Base-by-base conservation (phyloP, 53 echinoderm and acorn worm genomes). In the Holothuria leucospilota region DNA sequence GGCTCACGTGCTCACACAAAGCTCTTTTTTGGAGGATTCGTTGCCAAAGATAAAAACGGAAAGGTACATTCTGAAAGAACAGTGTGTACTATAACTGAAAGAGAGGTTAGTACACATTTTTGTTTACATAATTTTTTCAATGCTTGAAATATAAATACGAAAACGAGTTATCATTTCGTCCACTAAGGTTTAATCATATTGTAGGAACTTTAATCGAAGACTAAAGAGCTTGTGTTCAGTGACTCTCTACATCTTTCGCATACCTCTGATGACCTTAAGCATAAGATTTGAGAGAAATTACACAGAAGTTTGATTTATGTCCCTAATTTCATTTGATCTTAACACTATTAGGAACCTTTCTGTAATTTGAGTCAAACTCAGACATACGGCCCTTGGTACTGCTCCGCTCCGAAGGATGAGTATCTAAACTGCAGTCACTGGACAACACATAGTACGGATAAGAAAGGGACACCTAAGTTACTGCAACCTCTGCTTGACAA, bases 371-470 rank as follows among this genome's bases (percentile, higher is more conserved):
- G 75, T 75, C 25, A 75, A 51, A 21, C 49, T 10, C 20, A 75
- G 26, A 75, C 52, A 0, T 75, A 49, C 9, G 49, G 53, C 24
- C 75, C 75, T 3, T 75, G 75, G 75, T 75, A 52, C 75, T 75
- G 75, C 28, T 75, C 75, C 2, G 24, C 51, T 49, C 75, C 75
- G 10, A 75, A 75, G 20, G 75, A 75, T n/a, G 52, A 46, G 26
- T 42, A 20, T 9, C 51, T 75, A 1, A 75, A 75, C 51, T 75
- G 75, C 27, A 75, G 75, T 16, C 75, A 75, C 53, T 75, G 75
- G 75, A 75, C 49, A 52, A 75, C 28, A 20, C 75, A 75, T 51
- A 24, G 25, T 12, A 75, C 75, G 13, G 27, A 52, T 51, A 75
- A 75, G 39, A 51, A 21, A n/a, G 49, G 23, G 4, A 75, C 52